Percentiles rank a stretch among this genome's conserved stretches.
phyloP scores from a whole-genome alignment of 1,140 invertebrate species.

The Gryon sp. region DNA sequence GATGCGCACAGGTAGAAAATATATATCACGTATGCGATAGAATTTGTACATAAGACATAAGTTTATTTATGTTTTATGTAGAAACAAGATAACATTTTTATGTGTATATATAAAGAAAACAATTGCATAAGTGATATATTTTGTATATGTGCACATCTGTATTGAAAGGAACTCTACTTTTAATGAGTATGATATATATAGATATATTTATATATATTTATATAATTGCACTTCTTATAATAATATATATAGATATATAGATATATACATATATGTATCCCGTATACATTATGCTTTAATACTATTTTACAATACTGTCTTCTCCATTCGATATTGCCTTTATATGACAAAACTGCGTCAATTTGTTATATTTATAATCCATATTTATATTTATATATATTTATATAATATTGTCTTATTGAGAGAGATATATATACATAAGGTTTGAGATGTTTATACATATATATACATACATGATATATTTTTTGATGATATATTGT shows the following conservation, averaged over 20 bases:
- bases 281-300: slow-evolving; percentile 63
- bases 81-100: no score
- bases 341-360: slow-evolving; percentile 48
- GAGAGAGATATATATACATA: slow-evolving; percentile 44
- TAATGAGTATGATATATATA: slow-evolving; percentile 37
- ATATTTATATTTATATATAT: slow-evolving; percentile 23
- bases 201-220: no score
- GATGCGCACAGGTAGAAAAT: slow-evolving; percentile 57
- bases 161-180: slow-evolving; percentile 37
- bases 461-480: slow-evolving; percentile 52
- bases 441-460: slow-evolving; percentile 30
- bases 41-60: background rate
- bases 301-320: slow-evolving; percentile 66
- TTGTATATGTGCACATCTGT: slow-evolving; percentile 31
- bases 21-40: slow-evolving; percentile 11
- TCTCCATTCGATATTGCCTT: slow-evolving; percentile 62
- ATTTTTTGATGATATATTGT: slow-evolving; percentile 69
- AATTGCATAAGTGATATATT: no score
- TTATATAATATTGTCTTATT: slow-evolving; percentile 12
- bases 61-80: no score
- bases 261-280: slow-evolving; percentile 51
- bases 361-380: slow-evolving; percentile 22
- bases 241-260: slow-evolving; percentile 49
- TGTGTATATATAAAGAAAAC: no score
- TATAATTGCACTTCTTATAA: slow-evolving; percentile 43